Evolutionary conservation across 1,140 invertebrate genomes (phyloP).

Genomic region (Drosophila truncata): DNA sequence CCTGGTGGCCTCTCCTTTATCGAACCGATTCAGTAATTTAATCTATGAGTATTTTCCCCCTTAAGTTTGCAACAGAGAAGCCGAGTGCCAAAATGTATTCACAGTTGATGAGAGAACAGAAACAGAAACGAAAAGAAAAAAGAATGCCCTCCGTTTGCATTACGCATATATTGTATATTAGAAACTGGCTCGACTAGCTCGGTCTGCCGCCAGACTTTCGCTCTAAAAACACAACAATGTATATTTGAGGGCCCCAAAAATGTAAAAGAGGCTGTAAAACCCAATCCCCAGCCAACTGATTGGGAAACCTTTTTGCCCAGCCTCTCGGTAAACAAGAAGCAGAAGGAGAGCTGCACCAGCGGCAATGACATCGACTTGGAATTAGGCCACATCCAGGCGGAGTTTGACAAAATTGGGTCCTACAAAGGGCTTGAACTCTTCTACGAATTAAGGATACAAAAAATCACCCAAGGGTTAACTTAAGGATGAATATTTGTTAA

Average conservation of each 20-base stretch:
- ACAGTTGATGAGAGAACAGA: slow-evolving; percentile 22
- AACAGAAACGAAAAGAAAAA: neutral
- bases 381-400: slow-evolving; percentile 66
- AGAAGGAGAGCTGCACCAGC: slow-evolving; percentile 24
- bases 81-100: slow-evolving; percentile 32
- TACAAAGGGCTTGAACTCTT: neutral
- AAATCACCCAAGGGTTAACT: neutral
- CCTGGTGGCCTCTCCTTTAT: slow-evolving; percentile 26
- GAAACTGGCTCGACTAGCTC: slow-evolving; percentile 6
- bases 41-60: slow-evolving; percentile 18
- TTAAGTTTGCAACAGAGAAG: slow-evolving; percentile 26
- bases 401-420: slow-evolving; percentile 1
- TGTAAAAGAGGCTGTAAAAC: slow-evolving; percentile 52
- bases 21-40: slow-evolving; percentile 51
- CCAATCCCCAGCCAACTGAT: slow-evolving; percentile 45
- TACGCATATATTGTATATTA: slow-evolving; percentile 43
- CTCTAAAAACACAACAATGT: slow-evolving; percentile 27
- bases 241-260: slow-evolving; percentile 41
- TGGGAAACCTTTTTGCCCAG: slow-evolving; percentile 35
- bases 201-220: slow-evolving; percentile 21
- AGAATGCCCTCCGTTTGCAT: slow-evolving; percentile 10
- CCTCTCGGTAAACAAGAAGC: slow-evolving; percentile 38
- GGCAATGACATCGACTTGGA: slow-evolving; percentile 47
- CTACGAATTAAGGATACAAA: neutral
- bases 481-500: neutral